These are phyloP conservation scores for Caerostris darwini DNA, from an alignment of 1,140 invertebrate genomes.

Conservation along the genomic window DNA sequence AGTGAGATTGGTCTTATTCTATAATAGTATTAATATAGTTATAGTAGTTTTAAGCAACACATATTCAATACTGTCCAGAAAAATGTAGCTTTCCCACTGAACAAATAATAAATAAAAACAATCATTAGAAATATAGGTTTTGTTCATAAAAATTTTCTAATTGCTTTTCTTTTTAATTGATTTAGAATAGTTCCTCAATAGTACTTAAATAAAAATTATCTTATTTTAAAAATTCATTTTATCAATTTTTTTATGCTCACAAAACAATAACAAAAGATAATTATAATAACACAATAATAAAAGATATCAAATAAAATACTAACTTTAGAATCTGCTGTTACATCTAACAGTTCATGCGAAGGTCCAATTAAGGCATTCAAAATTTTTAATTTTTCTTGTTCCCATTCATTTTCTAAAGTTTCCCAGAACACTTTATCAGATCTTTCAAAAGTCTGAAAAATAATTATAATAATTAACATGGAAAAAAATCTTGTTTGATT, in stretches of 20 bases:
- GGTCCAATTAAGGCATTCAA: slow-evolving; percentile 93
- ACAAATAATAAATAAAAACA: neutral
- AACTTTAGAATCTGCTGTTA: slow-evolving; percentile 80
- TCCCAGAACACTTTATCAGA: slow-evolving; percentile 89
- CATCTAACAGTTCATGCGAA: slow-evolving; percentile 90
- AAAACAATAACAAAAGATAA: too few relatives aligned
- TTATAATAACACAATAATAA: too few relatives aligned
- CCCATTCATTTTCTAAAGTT: slow-evolving; percentile 92
- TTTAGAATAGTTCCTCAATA: neutral
- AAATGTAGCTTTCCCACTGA: neutral
- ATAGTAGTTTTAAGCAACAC: too few relatives aligned
- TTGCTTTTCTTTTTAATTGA: neutral
- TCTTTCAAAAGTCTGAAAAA: slow-evolving; percentile 83
- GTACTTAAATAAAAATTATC: too few relatives aligned
- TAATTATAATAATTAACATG: neutral
- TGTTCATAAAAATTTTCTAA: neutral
- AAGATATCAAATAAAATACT: neutral
- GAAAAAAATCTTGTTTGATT: too few relatives aligned
- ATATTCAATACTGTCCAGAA: too few relatives aligned
- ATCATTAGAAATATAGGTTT: neutral
- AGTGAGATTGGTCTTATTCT: too few relatives aligned
- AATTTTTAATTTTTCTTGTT: slow-evolving; percentile 92
- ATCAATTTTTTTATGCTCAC: too few relatives aligned
- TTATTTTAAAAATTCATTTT: too few relatives aligned
- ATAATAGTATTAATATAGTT: too few relatives aligned